These are phyloP conservation scores for Coleophora deauratella DNA, from an alignment of 2,888 invertebrate species.

Conservation along the genomic window DNA sequence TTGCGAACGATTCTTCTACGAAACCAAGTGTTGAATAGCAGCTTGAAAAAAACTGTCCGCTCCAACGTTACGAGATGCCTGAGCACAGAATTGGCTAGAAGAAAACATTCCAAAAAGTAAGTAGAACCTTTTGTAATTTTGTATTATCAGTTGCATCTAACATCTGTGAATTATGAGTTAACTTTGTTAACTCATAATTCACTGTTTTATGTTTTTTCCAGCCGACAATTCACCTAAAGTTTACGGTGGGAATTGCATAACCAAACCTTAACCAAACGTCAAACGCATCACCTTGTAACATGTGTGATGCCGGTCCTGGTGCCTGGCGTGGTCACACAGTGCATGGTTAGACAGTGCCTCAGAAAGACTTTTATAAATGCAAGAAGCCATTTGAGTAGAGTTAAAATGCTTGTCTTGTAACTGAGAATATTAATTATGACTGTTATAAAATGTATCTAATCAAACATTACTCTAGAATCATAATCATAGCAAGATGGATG, in stretches of 20 bases:
- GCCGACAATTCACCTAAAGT: conserved; percentile 1
- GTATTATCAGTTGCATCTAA: no score
- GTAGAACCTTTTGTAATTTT: conserved; percentile 18
- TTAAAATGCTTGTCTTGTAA: no score
- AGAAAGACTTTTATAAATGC: no score
- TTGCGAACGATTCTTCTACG: conserved; percentile 82
- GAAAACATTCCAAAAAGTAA: conserved; percentile 76
- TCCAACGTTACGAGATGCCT: conserved; percentile 75
- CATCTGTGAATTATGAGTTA: not conserved
- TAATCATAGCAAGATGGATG: no score
- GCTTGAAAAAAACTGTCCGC: conserved; percentile 75
- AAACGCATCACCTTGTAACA: conserved; percentile 29
- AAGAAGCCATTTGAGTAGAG: no score
- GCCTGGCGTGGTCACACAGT: not conserved
- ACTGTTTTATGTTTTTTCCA: conserved; percentile 1
- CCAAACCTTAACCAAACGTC: conserved; percentile 69
- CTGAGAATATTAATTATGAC: no score
- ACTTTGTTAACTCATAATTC: not conserved
- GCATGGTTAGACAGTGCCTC: no score
- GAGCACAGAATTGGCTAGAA: conserved; percentile 76
- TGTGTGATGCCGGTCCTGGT: not conserved
- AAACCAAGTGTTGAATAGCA: conserved; percentile 78
- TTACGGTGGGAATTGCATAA: conserved; percentile 58
- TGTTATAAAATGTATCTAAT: no score
- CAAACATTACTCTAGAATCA: no score